Conservation (phyloP, 2,113 vertebrate species). For the Hippopotamus amphibius region DNA sequence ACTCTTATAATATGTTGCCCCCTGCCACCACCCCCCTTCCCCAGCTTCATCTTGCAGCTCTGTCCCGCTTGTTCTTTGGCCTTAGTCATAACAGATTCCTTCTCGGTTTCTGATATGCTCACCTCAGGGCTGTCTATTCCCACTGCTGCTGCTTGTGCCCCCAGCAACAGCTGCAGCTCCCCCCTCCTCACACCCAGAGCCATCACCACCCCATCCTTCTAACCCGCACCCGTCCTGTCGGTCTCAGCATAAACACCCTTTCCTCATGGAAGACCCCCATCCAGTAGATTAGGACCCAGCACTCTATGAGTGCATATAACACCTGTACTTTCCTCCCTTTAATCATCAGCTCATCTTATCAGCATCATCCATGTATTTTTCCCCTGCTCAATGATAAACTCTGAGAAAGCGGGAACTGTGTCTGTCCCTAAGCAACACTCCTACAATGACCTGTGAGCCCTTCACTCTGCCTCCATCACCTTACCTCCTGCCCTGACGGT, state of each 20-base stretch:
- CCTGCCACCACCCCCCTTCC: neutral
- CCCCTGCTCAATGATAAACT: neutral
- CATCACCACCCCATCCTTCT: too few relatives aligned
- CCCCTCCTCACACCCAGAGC: accelerated
- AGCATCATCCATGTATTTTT: neutral
- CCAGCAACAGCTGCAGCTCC: neutral
- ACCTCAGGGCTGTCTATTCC: neutral
- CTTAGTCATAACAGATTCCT: neutral
- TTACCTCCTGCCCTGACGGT: neutral
- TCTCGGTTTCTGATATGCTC: neutral
- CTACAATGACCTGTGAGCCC: neutral
- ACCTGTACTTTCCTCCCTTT: neutral
- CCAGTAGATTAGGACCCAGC: neutral
- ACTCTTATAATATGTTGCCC: neutral
- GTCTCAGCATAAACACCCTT: neutral
- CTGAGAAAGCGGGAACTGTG: neutral
- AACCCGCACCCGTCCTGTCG: accelerated
- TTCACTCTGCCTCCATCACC: neutral
- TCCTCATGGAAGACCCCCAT: neutral
- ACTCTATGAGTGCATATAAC: neutral
- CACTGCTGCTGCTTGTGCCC: neutral
- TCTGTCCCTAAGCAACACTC: neutral
- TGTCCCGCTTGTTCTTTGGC: neutral
- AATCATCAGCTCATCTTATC: neutral
- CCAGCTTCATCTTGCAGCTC: neutral